Evolutionary conservation across 2,888 invertebrate genomes (phyloP).

Genomic region (Ophioninae sp.): DNA sequence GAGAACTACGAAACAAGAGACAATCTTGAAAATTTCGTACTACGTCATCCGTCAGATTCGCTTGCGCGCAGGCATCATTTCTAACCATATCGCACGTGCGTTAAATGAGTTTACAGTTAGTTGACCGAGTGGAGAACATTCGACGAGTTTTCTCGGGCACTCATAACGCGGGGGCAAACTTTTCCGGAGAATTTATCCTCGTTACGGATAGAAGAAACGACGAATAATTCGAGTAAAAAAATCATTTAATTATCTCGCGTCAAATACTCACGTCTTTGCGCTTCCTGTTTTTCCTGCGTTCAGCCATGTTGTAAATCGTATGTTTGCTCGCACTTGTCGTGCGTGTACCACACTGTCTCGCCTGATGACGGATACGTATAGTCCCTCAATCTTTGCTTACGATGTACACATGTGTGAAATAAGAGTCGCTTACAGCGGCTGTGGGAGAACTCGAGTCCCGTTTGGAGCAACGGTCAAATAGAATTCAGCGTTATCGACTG

Average conservation of each 20-base stretch:
- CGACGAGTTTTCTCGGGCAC: background rate
- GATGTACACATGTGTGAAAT: background rate
- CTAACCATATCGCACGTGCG: conserved; percentile 37
- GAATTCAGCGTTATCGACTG: background rate
- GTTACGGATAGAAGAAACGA: background rate
- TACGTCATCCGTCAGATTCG: conserved; percentile 47
- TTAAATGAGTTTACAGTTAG: conserved; percentile 36
- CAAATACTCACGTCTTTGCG: conserved; percentile 84
- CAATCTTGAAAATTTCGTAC: background rate
- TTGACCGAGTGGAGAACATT: background rate
- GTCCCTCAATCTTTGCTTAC: background rate
- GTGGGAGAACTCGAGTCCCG: background rate
- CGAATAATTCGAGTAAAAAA: conserved; percentile 1
- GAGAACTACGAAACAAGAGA: background rate
- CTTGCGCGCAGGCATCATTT: conserved; percentile 1
- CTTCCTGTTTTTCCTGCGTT: conserved; percentile 85
- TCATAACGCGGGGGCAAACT: background rate
- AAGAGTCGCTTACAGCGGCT: background rate
- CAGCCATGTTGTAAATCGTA: conserved; percentile 83
- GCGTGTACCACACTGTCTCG: conserved; percentile 45
- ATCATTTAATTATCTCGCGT: conserved; percentile 63
- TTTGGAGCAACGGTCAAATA: no score
- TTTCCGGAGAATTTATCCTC: background rate
- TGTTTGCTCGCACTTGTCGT: conserved; percentile 63
- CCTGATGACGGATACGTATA: conserved; percentile 17